Conservation (phyloP, 2,113 vertebrate species). For the Procavia capensis region DNA sequence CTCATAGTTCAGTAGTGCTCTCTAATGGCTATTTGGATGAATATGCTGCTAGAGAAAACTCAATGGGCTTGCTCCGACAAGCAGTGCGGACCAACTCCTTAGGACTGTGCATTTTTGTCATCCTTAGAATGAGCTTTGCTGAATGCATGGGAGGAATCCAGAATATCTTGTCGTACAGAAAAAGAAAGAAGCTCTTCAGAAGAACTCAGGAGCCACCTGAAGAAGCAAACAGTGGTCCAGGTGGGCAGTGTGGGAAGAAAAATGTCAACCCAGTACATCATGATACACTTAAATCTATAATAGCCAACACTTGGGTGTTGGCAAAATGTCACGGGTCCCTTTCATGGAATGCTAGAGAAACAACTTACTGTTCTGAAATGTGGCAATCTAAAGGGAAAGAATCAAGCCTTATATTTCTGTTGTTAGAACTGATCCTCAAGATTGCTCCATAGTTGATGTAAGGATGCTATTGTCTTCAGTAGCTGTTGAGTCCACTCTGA, state of each 20-base stretch:
- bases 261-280: too few species aligned
- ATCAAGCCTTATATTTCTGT: not conserved
- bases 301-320: too few species aligned
- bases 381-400: not conserved
- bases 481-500: too few species aligned
- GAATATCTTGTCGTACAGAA: not conserved
- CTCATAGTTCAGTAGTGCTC: not conserved
- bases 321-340: not conserved
- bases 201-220: not conserved
- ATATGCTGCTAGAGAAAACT: not conserved
- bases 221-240: not conserved
- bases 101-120: not conserved
- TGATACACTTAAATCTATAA: not conserved
- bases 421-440: not conserved
- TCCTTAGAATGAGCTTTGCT: not conserved
- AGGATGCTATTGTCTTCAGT: not conserved
- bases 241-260: not conserved
- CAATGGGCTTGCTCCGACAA: not conserved
- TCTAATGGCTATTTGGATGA: not conserved
- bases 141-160: not conserved
- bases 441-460: not conserved
- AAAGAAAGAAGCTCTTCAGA: not conserved
- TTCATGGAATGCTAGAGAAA: not conserved
- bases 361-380: not conserved
- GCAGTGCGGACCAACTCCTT: not conserved